Base-by-base conservation (phyloP, 2,888 invertebrate genomes). In the Eilema sororculum region DNA sequence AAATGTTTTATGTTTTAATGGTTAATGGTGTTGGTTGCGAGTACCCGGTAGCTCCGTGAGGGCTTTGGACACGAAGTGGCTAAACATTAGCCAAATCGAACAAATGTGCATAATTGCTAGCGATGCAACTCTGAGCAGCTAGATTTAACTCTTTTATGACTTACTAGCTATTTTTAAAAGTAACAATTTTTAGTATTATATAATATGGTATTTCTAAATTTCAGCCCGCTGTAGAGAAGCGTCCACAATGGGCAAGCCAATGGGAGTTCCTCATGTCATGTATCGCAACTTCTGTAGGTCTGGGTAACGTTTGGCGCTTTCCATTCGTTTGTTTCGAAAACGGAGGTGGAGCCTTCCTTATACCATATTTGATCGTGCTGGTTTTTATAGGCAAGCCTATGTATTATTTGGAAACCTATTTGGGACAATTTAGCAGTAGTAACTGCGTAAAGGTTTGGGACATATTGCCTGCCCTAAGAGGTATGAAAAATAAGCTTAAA, bases 341-440 rank as follows among this genome's bases (percentile, higher is more conserved):
- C 83, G 97, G 97, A 2, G 97, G 97, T 1, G 97, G 97, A 13
- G 97, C 97, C 10, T 97, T 97, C 84, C 95, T 97, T 1, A 96
- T 97, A 72, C 97, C 97, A 0, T 97, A 97, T 86, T 95, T 97
- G 52, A 95, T 97, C 52, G 96, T 97, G 3, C 91, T 97, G 30
- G 86, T 97, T 58, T 84, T 97, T 61, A 96, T 97, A 75, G 98
- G 98, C 68, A 96, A 97, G 81, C 98, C 98, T 0, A 96, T 98
- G 93, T 98, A 98, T 87, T 98, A 97, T 84, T 92, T 98, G 86
- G 98, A 98, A 93, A 97, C 97, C 89, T 96, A 97, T 0, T 91
- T 98, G 9, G 98, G 98, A 6, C 98, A 98, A 90, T 98, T 98
- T 86, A 97, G 97, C 69, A 97, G 97, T 79, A 96, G 96, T 83